Base-by-base conservation (phyloP, 2,113 vertebrate genomes). In the Phocoena phocoena region DNA sequence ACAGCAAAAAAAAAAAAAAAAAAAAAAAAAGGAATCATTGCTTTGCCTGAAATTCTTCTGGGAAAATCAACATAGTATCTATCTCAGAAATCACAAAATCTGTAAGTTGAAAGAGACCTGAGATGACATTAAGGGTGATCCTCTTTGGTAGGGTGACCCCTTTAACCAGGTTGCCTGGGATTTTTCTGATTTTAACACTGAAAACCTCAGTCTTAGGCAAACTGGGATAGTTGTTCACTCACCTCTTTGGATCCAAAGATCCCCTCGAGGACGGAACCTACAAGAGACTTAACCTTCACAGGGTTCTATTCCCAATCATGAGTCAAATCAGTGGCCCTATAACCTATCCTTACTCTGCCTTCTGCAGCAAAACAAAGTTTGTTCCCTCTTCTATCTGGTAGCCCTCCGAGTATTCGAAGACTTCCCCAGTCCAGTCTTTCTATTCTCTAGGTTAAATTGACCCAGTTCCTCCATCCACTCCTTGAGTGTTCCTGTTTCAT, bases 11-110 rank as follows among this genome's bases (percentile, higher is more conserved):
- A 44, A 9, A 44, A 8, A 44, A 44, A 8, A 44, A 44, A 8
- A 44, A 44, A 44, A 44, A 44, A 44, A 44, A 44, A 44, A 94
- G 63, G 13, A 89, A 83, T 67, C 28, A 82, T 11, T 68, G 25
- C 73, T 93, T 87, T 90, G 71, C 76, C 67, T 88, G 28, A 79
- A 31, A 74, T 50, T 89, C 91, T 88, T 88, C 41, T 85, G 31
- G 41, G 62, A 81, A 93, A 96, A 84, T 62, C 65, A 96, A 71
- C 41, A 31, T 55, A 58, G 13, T 36, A n/a, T 67, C 53, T 96
- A 76, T 77, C 77, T 74, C 92, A 90, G 36, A 96, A 90, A 91
- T 68, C 9, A 90, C 12, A 87, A 71, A 44, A 55, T 44, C 33
- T 93, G 36, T 65, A 74, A 41, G 36, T 62, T 55, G 21, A 50